Evolutionary conservation across 2,888 invertebrate genomes (phyloP).

Genomic region (Pandemis heparana): DNA sequence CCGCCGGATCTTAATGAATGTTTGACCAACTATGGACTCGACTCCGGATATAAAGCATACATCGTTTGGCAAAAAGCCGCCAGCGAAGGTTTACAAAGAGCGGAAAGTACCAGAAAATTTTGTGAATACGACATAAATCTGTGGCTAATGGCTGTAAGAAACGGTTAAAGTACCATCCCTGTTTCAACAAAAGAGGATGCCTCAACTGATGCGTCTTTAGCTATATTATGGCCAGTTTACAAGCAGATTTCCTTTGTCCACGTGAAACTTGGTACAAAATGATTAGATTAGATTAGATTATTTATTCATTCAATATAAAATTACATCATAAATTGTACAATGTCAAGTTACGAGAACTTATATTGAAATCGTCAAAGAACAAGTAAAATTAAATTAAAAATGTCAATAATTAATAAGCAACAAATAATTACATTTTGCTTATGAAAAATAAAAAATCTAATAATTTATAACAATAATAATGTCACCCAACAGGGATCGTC

Average conservation of each 20-base stretch:
- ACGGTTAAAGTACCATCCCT: not conserved
- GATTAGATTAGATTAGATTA: too few species aligned
- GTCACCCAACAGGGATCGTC: too few species aligned
- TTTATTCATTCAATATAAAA: too few species aligned
- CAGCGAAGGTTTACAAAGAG: conserved; percentile 3
- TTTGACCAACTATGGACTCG: conserved; percentile 39
- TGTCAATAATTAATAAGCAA: too few species aligned
- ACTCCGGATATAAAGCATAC: conserved; percentile 36
- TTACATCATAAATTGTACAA: too few species aligned
- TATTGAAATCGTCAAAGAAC: too few species aligned
- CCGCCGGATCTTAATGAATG: conserved; percentile 43
- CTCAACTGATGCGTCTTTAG: conserved; percentile 1
- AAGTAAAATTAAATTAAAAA: too few species aligned
- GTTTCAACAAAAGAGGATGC: conserved; percentile 2
- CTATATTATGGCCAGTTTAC: not conserved
- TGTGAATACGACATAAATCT: conserved; percentile 10
- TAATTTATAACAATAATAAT: too few species aligned
- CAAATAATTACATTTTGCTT: too few species aligned
- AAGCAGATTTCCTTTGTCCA: not conserved
- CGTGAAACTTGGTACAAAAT: not conserved
- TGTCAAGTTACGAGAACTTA: too few species aligned
- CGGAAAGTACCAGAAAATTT: conserved; percentile 6
- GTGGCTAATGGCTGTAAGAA: conserved; percentile 15
- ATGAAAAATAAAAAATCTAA: too few species aligned
- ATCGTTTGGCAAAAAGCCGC: conserved; percentile 38